Conservation (phyloP, 1,140 invertebrate species). For the Drosophila sturtevanti region DNA sequence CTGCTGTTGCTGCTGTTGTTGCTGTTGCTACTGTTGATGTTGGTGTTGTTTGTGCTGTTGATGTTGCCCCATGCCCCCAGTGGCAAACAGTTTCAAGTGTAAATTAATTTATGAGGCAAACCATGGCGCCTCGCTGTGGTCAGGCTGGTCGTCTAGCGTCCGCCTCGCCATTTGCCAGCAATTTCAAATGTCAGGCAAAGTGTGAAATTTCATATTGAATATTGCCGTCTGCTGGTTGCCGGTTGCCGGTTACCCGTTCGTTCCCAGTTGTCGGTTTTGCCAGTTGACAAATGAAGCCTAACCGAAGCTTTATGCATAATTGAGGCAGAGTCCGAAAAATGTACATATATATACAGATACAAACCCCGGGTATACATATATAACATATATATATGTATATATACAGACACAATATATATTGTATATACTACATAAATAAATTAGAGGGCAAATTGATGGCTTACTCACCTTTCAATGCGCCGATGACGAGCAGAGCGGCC, state of each 20-base stretch:
- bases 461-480: slow-evolving; percentile 65
- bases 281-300: slow-evolving; percentile 66
- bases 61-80: slow-evolving; percentile 9
- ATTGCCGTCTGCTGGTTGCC: slow-evolving; percentile 22
- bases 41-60: no score
- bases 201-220: slow-evolving; percentile 79
- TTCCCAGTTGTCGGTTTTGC: slow-evolving; percentile 17
- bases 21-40: slow-evolving; percentile 28
- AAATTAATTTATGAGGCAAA: slow-evolving; percentile 79
- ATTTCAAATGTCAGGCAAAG: slow-evolving; percentile 71
- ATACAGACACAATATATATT: no score
- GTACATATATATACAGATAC: not conserved
- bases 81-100: slow-evolving; percentile 70
- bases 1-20: slow-evolving; percentile 2
- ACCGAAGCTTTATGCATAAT: slow-evolving; percentile 53
- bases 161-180: slow-evolving; percentile 20
- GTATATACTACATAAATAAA: not conserved
- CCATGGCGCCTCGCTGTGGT: slow-evolving; percentile 66
- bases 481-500: slow-evolving; percentile 49
- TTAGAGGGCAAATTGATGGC: slow-evolving; percentile 14
- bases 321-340: slow-evolving; percentile 25
- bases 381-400: not conserved
- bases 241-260: slow-evolving; percentile 33
- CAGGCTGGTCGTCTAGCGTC: slow-evolving; percentile 22
- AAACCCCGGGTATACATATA: not conserved